Evolutionary conservation across 2,797 vertebrate genomes (phyloP).

Genomic region (Pteronotus mesoamericanus): DNA sequence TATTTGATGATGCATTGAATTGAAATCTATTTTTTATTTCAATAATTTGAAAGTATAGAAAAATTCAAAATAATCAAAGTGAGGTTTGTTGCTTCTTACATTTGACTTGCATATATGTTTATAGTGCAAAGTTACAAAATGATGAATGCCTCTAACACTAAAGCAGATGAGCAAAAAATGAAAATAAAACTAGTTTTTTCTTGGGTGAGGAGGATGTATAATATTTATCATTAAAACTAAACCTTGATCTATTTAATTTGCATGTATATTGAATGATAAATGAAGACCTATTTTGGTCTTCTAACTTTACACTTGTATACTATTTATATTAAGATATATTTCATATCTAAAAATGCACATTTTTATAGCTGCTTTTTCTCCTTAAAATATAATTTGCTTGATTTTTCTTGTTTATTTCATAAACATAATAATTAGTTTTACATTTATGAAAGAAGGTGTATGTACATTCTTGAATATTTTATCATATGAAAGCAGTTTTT

Average conservation of each 20-base stretch:
- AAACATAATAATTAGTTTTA: not conserved
- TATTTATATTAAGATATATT: not conserved
- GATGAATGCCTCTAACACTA: not conserved
- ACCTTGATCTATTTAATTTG: not conserved
- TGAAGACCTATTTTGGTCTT: not conserved
- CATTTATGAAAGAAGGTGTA: not conserved
- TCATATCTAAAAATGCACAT: not conserved
- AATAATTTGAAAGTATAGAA: conserved; percentile 26
- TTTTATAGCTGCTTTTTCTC: not conserved
- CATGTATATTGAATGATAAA: not conserved
- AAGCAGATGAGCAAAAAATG: not conserved
- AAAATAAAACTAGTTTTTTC: not conserved
- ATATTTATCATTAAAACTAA: not conserved
- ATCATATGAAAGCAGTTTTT: not conserved
- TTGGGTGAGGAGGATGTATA: not conserved
- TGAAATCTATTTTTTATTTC: not conserved
- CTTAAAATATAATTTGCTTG: not conserved
- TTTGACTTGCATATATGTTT: not conserved
- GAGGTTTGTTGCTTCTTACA: not conserved
- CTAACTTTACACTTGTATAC: not conserved
- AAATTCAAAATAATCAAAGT: conserved; percentile 40
- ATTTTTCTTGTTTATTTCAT: not conserved
- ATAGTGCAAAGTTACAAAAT: not conserved
- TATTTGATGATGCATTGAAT: conserved; percentile 31
- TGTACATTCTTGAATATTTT: not conserved